These are phyloP conservation scores for Tamandua tetradactyla DNA, from an alignment of 2,797 vertebrate species.

Conservation along the genomic window DNA sequence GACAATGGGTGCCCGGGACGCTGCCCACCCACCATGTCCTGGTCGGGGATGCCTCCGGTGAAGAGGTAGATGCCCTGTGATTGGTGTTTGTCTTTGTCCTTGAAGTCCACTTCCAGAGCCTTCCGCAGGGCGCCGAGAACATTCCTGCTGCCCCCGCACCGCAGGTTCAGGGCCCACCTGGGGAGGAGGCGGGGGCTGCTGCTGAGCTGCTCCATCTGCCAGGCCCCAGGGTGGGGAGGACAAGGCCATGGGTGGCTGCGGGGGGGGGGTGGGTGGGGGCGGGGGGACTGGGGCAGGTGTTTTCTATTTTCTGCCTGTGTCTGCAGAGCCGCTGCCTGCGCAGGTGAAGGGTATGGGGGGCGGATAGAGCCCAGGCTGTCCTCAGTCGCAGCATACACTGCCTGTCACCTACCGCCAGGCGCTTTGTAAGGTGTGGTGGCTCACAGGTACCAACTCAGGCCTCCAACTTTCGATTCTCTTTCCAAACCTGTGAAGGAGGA, in stretches of 20 bases:
- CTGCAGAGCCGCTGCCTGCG: background rate
- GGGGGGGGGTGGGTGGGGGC: background rate
- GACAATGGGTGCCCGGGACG: fast-evolving
- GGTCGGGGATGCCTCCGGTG: constrained; percentile 89
- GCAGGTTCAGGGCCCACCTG: constrained; percentile 88
- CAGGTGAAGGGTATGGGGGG: background rate
- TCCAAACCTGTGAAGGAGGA: constrained; percentile 85
- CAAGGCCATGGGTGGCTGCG: background rate
- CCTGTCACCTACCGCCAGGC: constrained; percentile 86
- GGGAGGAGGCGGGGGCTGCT: constrained; percentile 32
- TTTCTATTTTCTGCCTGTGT: background rate
- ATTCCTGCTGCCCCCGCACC: constrained; percentile 86
- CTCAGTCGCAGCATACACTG: background rate
- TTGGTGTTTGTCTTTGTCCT: constrained; percentile 80
- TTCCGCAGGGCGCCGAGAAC: constrained; percentile 85
- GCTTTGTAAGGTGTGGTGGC: constrained; percentile 85
- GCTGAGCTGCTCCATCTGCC: background rate
- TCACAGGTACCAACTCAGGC: constrained; percentile 82
- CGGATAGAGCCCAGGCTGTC: background rate
- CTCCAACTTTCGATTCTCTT: constrained; percentile 85
- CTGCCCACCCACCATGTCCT: constrained; percentile 85
- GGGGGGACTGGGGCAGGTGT: background rate
- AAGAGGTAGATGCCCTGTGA: constrained; percentile 89
- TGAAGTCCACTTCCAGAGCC: constrained; percentile 85
- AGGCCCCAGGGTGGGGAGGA: too few relatives aligned